Evolutionary conservation across 1,140 invertebrate species (phyloP).

Genomic region (Drosophila lowei): DNA sequence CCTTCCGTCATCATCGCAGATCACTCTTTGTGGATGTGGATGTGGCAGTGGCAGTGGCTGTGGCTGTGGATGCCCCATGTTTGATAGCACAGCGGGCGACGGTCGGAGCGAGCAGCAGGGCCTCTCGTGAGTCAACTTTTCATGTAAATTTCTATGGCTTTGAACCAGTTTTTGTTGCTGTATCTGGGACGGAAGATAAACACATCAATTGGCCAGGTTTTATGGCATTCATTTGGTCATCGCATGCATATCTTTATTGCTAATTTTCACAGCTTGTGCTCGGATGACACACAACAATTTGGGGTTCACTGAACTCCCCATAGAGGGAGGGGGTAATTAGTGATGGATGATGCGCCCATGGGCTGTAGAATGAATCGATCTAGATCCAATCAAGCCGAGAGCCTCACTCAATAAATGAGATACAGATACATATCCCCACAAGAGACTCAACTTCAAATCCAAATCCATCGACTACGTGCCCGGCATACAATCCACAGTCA

Average conservation of each 20-base stretch:
- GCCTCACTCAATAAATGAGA: slow-evolving; percentile 14
- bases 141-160: slow-evolving; percentile 40
- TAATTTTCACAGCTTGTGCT: slow-evolving; percentile 67
- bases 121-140: slow-evolving; percentile 32
- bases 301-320: slow-evolving; percentile 36
- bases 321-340: slow-evolving; percentile 9
- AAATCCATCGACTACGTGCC: slow-evolving; percentile 36
- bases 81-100: slow-evolving; percentile 38
- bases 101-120: neutral
- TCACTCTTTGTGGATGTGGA: slow-evolving; percentile 48
- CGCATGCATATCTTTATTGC: slow-evolving; percentile 37
- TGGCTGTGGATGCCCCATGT: slow-evolving; percentile 48
- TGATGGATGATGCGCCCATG: too few relatives aligned
- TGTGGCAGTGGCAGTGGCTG: slow-evolving; percentile 14
- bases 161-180: slow-evolving; percentile 24
- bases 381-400: neutral
- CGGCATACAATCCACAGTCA: slow-evolving; percentile 17
- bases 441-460: slow-evolving; percentile 10
- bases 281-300: slow-evolving; percentile 39
- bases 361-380: slow-evolving; percentile 1
- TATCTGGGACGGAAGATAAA: slow-evolving; percentile 31
- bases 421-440: neutral
- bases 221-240: slow-evolving; percentile 35
- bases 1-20: slow-evolving; percentile 34
- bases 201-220: slow-evolving; percentile 54